Percentiles rank a stretch among this genome's conserved stretches.
Evolutionary conservation across 2,113 vertebrate genomes (phyloP).

Genomic region (Eidolon helvum): DNA sequence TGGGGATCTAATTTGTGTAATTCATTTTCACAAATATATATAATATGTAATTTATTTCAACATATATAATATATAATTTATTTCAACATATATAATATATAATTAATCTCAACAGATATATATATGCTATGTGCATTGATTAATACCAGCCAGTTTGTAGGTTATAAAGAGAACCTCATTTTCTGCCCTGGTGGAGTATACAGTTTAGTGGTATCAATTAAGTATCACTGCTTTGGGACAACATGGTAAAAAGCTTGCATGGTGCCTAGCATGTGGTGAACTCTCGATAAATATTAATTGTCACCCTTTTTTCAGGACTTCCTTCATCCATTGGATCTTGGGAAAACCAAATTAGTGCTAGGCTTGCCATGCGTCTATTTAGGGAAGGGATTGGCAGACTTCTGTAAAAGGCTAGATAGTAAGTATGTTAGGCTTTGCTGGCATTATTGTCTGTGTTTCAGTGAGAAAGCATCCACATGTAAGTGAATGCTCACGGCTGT

Average conservation of each 20-base stretch:
- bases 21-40: neutral
- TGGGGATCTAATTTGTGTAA: neutral
- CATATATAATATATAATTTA: too few species aligned
- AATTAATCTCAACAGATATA: too few species aligned
- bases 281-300: neutral
- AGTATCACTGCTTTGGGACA: neutral
- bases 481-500: rapidly evolving
- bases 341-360: neutral
- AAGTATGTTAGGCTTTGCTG: neutral
- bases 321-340: neutral
- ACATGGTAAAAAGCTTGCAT: neutral
- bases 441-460: neutral
- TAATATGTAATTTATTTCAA: too few species aligned
- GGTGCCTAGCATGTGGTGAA: neutral
- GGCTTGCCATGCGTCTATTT: neutral
- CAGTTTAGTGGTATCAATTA: neutral
- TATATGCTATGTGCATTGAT: neutral
- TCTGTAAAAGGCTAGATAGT: neutral
- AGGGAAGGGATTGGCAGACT: neutral
- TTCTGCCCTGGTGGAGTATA: neutral
- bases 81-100: too few species aligned
- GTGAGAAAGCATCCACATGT: neutral
- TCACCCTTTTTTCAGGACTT: neutral
- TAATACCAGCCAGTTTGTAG: neutral
- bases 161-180: neutral